Base-by-base conservation (phyloP, 2,888 invertebrate genomes). In the Metacarcinus magister region DNA sequence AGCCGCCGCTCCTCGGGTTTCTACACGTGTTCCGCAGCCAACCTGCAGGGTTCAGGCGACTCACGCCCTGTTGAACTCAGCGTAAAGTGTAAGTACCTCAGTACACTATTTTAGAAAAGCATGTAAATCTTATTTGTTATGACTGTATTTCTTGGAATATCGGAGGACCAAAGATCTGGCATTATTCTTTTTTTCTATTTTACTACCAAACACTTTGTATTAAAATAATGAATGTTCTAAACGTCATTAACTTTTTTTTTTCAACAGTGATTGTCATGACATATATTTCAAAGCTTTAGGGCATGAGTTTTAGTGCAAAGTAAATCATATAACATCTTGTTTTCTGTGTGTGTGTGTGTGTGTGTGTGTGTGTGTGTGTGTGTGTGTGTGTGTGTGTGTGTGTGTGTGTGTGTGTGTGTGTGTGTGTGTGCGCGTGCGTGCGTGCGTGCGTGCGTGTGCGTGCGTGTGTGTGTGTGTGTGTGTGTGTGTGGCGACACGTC, bases 81-180 rank as follows among this genome's bases (percentile, higher is more conserved):
- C 28, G 97, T 97, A 8, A 96, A 97, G 44, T 97, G 97, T 96
- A 93, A 94, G 96, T 95, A 87, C n/a, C n/a, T 99, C 99, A 67
- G n/a, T 5, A 67, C 23, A 67, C n/a, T 67, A 16, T 67, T 67
- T 23, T 23, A 67, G 16, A 0, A 67, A 67, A 67, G 7, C 67
- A 16, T 67, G n/a, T 23, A 67, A 23, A 19, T n/a, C 23, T 67
- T n/a, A n/a, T 67, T n/a, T 67, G 3, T 8, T 67, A n/a, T 67
- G 67, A 67, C n/a, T 23, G 67, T 0, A 16, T 67, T 67, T n/a
- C 67, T 7, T 67, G n/a, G n/a, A 67, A 67, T 67, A 67, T n/a
- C 67, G 23, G 67, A 67, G n/a, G n/a, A n/a, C 23, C 23, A 67
- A n/a, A 7, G 67, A 67, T 67, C 23, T n/a, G 16, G n/a, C n/a